Percentiles rank a stretch among this genome's conserved stretches.
These are phyloP conservation scores for Teleopsis dalmanni DNA, from an alignment of 1,140 invertebrate genomes.

Conservation along the genomic window DNA sequence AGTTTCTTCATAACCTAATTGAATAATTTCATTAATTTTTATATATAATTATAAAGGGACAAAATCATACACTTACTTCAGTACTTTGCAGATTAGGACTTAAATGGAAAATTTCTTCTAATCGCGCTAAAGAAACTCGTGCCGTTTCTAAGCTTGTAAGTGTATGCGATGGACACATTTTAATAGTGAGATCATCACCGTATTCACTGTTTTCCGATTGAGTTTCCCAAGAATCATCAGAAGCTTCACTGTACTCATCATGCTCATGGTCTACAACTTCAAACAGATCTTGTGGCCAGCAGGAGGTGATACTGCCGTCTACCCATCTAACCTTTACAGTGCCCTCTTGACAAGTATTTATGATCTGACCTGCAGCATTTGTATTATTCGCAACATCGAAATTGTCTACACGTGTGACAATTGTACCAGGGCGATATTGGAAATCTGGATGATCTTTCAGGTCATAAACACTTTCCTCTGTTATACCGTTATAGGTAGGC, in stretches of 20 bases:
- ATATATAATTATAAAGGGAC: not conserved
- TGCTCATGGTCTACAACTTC: slow-evolving; percentile 60
- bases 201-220: slow-evolving; percentile 54
- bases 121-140: slow-evolving; percentile 60
- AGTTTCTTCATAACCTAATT: slow-evolving; percentile 62
- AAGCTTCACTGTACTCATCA: slow-evolving; percentile 63
- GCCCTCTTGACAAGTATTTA: slow-evolving; percentile 81
- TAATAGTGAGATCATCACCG: slow-evolving; percentile 20
- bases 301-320: slow-evolving; percentile 72
- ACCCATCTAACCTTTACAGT: slow-evolving; percentile 82
- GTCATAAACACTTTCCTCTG: slow-evolving; percentile 91
- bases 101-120: slow-evolving; percentile 68
- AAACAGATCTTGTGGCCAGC: slow-evolving; percentile 78
- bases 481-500: slow-evolving; percentile 61
- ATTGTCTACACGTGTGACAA: slow-evolving; percentile 81
- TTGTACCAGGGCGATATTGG: slow-evolving; percentile 82
- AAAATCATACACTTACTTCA: slow-evolving; percentile 47
- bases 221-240: slow-evolving; percentile 74
- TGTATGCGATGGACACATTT: slow-evolving; percentile 53
- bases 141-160: slow-evolving; percentile 68
- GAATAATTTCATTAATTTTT: slow-evolving; percentile 22
- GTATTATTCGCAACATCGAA: slow-evolving; percentile 63
- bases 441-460: slow-evolving; percentile 92
- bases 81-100: slow-evolving; percentile 63
- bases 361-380: slow-evolving; percentile 77